These are phyloP conservation scores for Larimichthys polyactis DNA, from an alignment of 2,113 vertebrate species.

Conservation along the genomic window DNA sequence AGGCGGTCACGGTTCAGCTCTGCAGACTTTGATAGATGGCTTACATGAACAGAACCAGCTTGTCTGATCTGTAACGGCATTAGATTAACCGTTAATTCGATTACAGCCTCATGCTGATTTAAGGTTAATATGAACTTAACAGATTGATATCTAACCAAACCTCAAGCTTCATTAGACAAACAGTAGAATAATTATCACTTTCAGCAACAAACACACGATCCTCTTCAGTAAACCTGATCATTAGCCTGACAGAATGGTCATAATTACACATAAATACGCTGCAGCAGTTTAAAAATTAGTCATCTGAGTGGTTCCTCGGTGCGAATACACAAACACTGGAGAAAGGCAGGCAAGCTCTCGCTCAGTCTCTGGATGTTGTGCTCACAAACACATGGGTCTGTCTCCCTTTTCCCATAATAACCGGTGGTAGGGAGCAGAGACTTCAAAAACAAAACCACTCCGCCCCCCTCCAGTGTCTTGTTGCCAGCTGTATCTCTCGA, in stretches of 20 bases:
- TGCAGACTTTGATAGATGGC: background rate
- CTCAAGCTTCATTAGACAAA: background rate
- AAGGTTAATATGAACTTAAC: background rate
- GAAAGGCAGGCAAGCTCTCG: background rate
- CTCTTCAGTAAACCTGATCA: slow-evolving; percentile 19
- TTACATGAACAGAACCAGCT: background rate
- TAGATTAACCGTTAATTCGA: too few species aligned
- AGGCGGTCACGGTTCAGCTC: background rate
- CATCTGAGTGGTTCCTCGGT: slow-evolving; percentile 4
- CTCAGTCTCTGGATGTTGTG: slow-evolving; percentile 26
- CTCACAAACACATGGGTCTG: slow-evolving; percentile 26
- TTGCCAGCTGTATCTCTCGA: slow-evolving; percentile 40
- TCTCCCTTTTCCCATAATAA: slow-evolving; percentile 62
- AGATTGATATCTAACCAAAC: background rate
- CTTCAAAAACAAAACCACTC: slow-evolving; percentile 68
- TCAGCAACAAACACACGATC: slow-evolving; percentile 1
- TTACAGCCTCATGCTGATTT: background rate
- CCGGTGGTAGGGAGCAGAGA: slow-evolving; percentile 45
- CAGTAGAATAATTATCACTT: slow-evolving; percentile 10
- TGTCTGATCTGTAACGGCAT: background rate
- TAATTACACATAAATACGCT: slow-evolving; percentile 7
- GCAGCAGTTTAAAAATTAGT: slow-evolving; percentile 34
- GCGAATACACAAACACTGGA: background rate
- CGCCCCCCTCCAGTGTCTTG: slow-evolving; percentile 22
- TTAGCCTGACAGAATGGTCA: slow-evolving; percentile 23